Percentiles rank a stretch among this genome's conserved stretches.
phyloP scores from a whole-genome alignment of 2,888 invertebrate genomes.

The Trileptium ribeirensis region DNA sequence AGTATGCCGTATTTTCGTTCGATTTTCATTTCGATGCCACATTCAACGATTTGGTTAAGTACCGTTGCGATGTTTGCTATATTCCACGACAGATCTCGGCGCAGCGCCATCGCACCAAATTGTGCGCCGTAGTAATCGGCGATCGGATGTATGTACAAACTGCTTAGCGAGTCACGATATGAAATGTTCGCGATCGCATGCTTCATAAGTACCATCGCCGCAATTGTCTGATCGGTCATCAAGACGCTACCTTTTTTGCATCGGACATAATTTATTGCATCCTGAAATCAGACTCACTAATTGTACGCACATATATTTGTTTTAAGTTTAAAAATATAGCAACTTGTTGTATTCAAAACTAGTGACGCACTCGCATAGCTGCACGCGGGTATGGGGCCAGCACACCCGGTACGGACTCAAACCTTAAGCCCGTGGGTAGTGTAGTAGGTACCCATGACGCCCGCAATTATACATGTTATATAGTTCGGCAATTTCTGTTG shows the following conservation, averaged over 20 bases:
- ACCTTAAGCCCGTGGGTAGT: too few relatives aligned
- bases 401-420: too few relatives aligned
- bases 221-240: not conserved
- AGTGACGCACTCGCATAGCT: too few relatives aligned
- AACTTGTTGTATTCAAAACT: too few relatives aligned
- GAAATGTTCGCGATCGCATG: not conserved
- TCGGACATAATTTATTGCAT: not conserved
- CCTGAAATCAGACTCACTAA: too few relatives aligned
- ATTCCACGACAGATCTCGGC: not conserved
- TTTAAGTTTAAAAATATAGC: too few relatives aligned
- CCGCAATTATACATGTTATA: too few relatives aligned
- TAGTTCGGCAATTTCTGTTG: too few relatives aligned
- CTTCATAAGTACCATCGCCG: not conserved
- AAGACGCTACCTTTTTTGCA: not conserved
- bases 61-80: not conserved
- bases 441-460: too few relatives aligned
- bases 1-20: not conserved
- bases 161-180: not conserved
- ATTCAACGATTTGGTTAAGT: not conserved
- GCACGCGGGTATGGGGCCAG: too few relatives aligned
- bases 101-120: not conserved
- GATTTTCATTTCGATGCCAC: not conserved
- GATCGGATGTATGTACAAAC: not conserved
- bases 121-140: not conserved
- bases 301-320: too few relatives aligned